Base-by-base conservation (phyloP, 2,113 vertebrate genomes). In the Eurypyga helias region DNA sequence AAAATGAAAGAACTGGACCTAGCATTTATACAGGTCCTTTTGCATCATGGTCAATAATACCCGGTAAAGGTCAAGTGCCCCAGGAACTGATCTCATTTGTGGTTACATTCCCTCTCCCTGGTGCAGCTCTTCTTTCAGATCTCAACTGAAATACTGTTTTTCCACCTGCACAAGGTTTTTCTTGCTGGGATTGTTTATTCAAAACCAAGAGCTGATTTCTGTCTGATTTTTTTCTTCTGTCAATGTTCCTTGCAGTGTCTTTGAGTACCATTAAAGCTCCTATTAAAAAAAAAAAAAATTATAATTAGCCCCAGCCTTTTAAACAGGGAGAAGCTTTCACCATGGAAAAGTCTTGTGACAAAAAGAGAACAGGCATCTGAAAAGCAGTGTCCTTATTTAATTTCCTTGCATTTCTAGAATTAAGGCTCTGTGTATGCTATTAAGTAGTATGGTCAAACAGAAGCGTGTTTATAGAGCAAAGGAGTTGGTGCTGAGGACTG, bases 11-110 rank as follows among this genome's bases (percentile, higher is more conserved):
- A 73, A 43, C 45, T 15, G 33, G 65, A 26, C 55, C 17, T 70
- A 83, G 45, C 71, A 57, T 97, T 96, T 90, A 77, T 76, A 67
- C 81, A 85, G 28, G 24, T 60, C 83, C 36, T 94, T 89, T 65
- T 13, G 2, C 38, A 31, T 80, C 43, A 90, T 54, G 75, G 67
- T 55, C 23, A 6, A 38, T 91, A 83, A 79, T 64, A 94, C 18
- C 38, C 48, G 54, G 25, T 33, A 94, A 91, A 93, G 81, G 52
- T 67, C 87, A 92, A 89, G 70, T 48, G 46, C 61, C 25, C 60
- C 66, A 90, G 72, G 51, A 78, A 87, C 31, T 49, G 29, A 87
- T 96, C 81, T 92, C 34, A 54, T 70, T 85, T 94, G 70, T 94
- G 48, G 51, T 69, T 73, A 75, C 45, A 25, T 71, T 90, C 36